Percentiles rank a stretch among this genome's conserved stretches.
Conservation (phyloP, 92 coral and sea anemone genomes). For the Epizoanthus ramosus region DNA sequence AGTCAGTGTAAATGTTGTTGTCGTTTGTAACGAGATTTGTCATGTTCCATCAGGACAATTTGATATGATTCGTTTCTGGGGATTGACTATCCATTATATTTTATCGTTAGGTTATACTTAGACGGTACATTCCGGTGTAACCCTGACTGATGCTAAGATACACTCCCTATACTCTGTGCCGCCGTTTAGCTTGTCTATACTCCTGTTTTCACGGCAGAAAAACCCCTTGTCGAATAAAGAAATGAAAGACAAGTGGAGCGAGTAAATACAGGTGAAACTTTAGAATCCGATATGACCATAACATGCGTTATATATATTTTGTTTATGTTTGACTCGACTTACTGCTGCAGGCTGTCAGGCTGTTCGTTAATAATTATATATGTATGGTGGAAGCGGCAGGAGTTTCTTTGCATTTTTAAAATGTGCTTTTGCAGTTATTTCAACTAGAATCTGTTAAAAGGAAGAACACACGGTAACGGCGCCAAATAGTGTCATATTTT, state of each 20-base stretch:
- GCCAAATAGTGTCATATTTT: neutral
- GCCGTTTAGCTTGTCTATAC: too few relatives aligned
- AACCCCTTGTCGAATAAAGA: neutral
- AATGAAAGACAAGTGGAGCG: neutral
- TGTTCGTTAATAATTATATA: neutral
- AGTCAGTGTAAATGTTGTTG: conserved; percentile 51
- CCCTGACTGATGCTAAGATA: too few relatives aligned
- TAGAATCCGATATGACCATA: conserved; percentile 2
- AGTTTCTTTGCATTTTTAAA: neutral
- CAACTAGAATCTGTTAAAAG: neutral
- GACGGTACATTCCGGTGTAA: too few relatives aligned
- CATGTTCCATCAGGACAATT: conserved; percentile 66
- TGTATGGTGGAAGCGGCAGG: neutral
- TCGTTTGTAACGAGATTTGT: conserved; percentile 86
- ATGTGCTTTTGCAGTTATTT: neutral
- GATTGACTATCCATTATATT: too few relatives aligned
- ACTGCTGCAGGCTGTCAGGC: neutral
- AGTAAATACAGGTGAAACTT: neutral
- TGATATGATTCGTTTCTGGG: conserved; percentile 3
- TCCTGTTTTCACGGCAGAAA: neutral
- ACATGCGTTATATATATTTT: neutral
- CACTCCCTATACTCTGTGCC: too few relatives aligned
- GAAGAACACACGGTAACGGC: neutral
- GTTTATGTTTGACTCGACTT: conserved; percentile 24
- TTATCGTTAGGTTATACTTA: too few relatives aligned